Percentiles rank a stretch among this genome's conserved stretches.
Evolutionary conservation across 2,888 invertebrate genomes (phyloP).

Genomic region (Idaea dimidiata): DNA sequence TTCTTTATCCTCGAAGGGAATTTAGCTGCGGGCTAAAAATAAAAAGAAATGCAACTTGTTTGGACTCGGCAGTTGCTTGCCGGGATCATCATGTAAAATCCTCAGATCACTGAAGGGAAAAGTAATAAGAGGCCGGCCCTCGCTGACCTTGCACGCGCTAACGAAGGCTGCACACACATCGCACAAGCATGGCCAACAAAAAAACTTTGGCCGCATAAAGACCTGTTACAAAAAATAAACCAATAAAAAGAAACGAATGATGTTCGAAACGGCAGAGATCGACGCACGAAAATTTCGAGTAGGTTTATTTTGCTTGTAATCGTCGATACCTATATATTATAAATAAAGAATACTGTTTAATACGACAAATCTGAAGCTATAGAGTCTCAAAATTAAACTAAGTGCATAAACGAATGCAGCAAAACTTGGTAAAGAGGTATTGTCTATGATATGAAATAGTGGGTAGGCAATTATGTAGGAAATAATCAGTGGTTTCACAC

Average conservation of each 20-base stretch:
- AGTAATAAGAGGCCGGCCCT: conserved; percentile 48
- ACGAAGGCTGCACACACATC: conserved; percentile 72
- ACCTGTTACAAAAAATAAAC: conserved; percentile 73
- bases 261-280: conserved; percentile 54
- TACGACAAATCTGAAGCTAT: background rate
- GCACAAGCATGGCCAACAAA: conserved; percentile 63
- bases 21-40: background rate
- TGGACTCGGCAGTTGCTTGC: conserved; percentile 14
- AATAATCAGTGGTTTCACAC: conserved; percentile 40
- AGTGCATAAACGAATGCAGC: background rate
- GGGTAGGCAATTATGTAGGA: background rate
- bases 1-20: background rate
- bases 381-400: background rate
- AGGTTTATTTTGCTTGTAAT: conserved; percentile 8
- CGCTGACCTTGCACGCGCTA: conserved; percentile 72
- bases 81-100: conserved; percentile 29
- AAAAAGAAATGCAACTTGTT: background rate
- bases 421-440: background rate
- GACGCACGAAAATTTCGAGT: conserved; percentile 42
- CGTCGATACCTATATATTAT: conserved; percentile 33
- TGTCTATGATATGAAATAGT: background rate
- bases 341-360: conserved; percentile 7
- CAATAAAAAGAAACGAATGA: conserved; percentile 51
- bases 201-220: conserved; percentile 57
- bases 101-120: conserved; percentile 25